Evolutionary conservation across 2,888 invertebrate species (phyloP), one percentile per base, ranked within the genome.

Genomic region (Dasypolia templi): DNA sequence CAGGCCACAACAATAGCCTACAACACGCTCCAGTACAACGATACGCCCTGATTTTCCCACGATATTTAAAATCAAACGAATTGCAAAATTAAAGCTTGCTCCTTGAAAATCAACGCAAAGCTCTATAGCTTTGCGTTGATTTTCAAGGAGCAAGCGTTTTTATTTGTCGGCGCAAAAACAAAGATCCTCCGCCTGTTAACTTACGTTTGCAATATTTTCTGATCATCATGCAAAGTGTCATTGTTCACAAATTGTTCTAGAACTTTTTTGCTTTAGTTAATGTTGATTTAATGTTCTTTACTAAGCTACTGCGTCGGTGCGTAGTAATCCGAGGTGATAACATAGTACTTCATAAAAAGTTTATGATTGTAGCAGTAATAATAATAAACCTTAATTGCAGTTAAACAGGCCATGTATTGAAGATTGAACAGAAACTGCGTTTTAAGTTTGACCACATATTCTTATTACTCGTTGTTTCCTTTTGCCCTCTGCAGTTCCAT

Each of bases 11-110:
- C 86, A 88, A 88, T 88, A 42, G 83, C 29, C 69, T 49, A 67
- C 42, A 70, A 76, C 66, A 74, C 74, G 74, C 64, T 65, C 67
- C n/a, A 75, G 79, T 77, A 81, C 44, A 32, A 61, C 19, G 75
- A 85, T 72, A 80, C 81, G 79, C 83, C 81, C 84, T 73, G 71
- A 82, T 83, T 83, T 87, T 84, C 77, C 75, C 82, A 78, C 77
- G 79, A 80, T 76, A 76, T 71, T 78, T 58, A 64, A 81, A 79
- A 75, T 80, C 56, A 64, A 62, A 74, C 51, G 80, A 58, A 70
- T 82, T 81, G 64, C 39, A 71, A 32, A 82, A 83, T 84, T 77
- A 72, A n/a, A 66, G 61, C 35, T 61, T 39, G 59, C 67, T 82
- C 75, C 67, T 84, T 79, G 70, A 77, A 87, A 78, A 72, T 68